Base-by-base conservation (phyloP, 1,140 invertebrate species). In the Leptonema lineaticorne region DNA sequence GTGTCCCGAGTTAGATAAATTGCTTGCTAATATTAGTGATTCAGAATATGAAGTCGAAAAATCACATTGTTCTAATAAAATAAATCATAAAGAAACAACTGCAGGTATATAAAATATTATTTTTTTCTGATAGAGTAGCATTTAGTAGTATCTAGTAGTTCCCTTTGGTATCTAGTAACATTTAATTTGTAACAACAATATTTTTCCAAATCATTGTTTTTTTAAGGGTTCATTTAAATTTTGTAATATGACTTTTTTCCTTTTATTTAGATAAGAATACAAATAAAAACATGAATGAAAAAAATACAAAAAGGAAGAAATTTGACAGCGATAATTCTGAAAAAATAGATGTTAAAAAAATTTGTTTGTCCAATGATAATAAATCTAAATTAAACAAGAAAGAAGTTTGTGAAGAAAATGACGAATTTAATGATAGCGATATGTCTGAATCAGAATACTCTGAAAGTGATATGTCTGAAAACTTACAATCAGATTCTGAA, bases 341-440 rank as follows among this genome's bases (percentile, higher is more conserved):
- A 14, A 14, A 9, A 41, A 41, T 11, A 16, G 37, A 9, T 4
- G 9, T 16, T 4, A 41, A 41, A 41, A 41, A 41, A 2, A 41
- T 4, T 2, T 41, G 37, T 11, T 14, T 14, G 16, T 41, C 9
- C 11, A 16, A 41, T 4, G 16, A 41, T 41, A 14, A 41, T 41
- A 53, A 26, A 53, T 1, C 11, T 8, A 53, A 50, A 50, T 11
- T 53, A 22, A 53, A 26, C 24, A 53, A 14, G 11, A 53, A 53
- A 5, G 20, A 4, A 53, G 41, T 33, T 28, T 58, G 18, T 14
- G 8, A 26, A 24, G 27, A 11, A 53, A 5, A 20, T 22, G 73
- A 63, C 64, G 73, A 65, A 66, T 74, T 78, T 48, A 69, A 76
- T 69, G 65, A 75, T 65, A 74, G 75, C 16, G 37, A 11, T 41